Percentiles rank a stretch among this genome's conserved stretches.
Evolutionary conservation across 2,888 invertebrate genomes (phyloP).

Genomic region (Eustalomyia histrio): DNA sequence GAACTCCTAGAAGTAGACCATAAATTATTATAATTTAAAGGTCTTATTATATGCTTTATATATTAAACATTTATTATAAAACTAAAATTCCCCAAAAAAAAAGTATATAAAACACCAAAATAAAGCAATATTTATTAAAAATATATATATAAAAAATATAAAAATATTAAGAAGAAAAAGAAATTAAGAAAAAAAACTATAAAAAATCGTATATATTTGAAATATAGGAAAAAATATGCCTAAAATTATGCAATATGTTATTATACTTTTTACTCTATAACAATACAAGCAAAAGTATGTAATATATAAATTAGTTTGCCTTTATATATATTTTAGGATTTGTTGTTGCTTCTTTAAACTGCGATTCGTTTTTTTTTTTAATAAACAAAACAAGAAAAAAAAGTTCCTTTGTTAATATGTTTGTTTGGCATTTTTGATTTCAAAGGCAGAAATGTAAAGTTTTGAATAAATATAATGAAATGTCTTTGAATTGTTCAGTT

Average conservation of each 20-base stretch:
- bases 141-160: constrained; percentile 1
- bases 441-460: constrained; percentile 14
- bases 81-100: background rate
- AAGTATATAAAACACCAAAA: constrained; percentile 32
- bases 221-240: constrained; percentile 11
- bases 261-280: constrained; percentile 37
- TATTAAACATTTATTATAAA: constrained; percentile 11
- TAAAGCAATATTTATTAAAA: constrained; percentile 58
- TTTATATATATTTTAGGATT: constrained; percentile 41
- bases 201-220: background rate
- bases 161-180: background rate
- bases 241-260: constrained; percentile 47
- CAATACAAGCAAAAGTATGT: constrained; percentile 18
- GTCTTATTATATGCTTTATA: constrained; percentile 29
- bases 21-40: constrained; percentile 4
- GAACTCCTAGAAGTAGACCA: constrained; percentile 27
- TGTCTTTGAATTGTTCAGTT: no score
- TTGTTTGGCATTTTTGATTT: background rate
- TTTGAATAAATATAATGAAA: background rate
- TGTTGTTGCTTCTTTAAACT: constrained; percentile 44
- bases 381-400: constrained; percentile 8
- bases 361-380: constrained; percentile 23
- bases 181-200: constrained; percentile 6
- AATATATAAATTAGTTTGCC: constrained; percentile 38
- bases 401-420: constrained; percentile 56